These are phyloP conservation scores for Drosophila carrolli DNA, from an alignment of 1,140 invertebrate species.

Conservation along the genomic window DNA sequence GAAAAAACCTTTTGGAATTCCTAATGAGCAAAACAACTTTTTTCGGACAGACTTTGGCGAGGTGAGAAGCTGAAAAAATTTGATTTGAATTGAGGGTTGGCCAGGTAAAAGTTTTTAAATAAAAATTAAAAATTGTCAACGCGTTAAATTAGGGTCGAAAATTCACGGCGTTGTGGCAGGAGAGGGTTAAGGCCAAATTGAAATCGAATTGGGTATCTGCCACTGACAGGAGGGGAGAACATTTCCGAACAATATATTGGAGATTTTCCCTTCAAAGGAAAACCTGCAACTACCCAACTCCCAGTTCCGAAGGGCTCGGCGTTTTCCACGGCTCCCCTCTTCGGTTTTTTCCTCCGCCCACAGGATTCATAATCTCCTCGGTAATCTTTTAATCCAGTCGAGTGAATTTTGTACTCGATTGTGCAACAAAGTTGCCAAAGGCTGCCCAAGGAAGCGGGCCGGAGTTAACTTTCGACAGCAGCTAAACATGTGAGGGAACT, in stretches of 20 bases:
- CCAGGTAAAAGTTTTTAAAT: conserved; percentile 75
- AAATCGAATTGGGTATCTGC: conserved; percentile 61
- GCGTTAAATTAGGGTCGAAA: conserved; percentile 77
- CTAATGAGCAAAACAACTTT: conserved; percentile 68
- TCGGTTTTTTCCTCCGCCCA: not conserved
- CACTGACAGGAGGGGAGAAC: conserved; percentile 8
- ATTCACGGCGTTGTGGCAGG: conserved; percentile 8
- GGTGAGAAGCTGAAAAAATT: conserved; percentile 57
- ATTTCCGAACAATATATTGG: conserved; percentile 7
- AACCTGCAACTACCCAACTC: conserved; percentile 19
- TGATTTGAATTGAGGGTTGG: conserved; percentile 66
- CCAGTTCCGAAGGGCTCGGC: conserved; percentile 11
- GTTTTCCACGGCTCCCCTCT: not conserved
- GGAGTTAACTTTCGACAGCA: conserved; percentile 58
- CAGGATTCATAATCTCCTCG: conserved; percentile 75
- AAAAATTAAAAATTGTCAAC: conserved; percentile 83
- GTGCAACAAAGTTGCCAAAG: conserved; percentile 77
- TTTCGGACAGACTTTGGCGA: conserved; percentile 22
- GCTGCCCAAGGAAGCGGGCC: conserved; percentile 31
- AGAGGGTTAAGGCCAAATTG: conserved; percentile 44
- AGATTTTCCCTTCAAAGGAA: conserved; percentile 25
- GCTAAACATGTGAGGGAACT: conserved; percentile 67
- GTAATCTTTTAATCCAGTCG: conserved; percentile 84
- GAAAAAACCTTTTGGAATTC: conserved; percentile 66
- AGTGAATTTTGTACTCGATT: conserved; percentile 83